Conservation (phyloP, 1,140 invertebrate genomes). For the Bradysia coprophila region DNA sequence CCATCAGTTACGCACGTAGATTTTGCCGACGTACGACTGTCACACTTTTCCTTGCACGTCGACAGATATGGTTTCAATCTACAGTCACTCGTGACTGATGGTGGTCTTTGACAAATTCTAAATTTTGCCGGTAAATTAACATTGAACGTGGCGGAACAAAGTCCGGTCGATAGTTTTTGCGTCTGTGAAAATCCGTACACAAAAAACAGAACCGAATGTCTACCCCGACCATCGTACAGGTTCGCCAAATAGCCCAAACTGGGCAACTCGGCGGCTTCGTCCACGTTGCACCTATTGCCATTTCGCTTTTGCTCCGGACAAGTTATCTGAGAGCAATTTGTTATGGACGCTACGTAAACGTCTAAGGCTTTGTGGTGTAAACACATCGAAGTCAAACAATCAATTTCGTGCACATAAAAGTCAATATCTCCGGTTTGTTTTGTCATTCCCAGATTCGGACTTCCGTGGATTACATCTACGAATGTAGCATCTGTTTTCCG, state of each 20-base stretch:
- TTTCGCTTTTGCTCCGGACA: background rate
- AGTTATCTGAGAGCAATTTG: background rate
- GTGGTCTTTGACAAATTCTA: background rate
- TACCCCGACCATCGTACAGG: background rate
- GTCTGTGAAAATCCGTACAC: no score
- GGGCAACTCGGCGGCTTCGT: background rate
- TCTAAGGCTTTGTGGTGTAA: background rate
- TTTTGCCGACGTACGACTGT: background rate
- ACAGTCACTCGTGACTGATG: background rate
- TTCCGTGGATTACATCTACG: background rate
- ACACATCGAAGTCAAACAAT: background rate
- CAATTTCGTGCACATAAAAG: background rate
- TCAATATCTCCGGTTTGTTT: background rate
- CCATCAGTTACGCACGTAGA: background rate
- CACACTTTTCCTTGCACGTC: background rate
- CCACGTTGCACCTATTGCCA: background rate
- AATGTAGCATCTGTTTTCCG: background rate
- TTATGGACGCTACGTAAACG: background rate
- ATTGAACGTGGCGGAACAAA: background rate
- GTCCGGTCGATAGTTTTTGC: background rate
- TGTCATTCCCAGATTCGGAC: background rate
- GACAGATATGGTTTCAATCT: background rate
- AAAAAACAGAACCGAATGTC: background rate
- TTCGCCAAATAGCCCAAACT: background rate
- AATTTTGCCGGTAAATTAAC: background rate